Base-by-base conservation (phyloP, 2,113 vertebrate species). In the Loxodonta africana region DNA sequence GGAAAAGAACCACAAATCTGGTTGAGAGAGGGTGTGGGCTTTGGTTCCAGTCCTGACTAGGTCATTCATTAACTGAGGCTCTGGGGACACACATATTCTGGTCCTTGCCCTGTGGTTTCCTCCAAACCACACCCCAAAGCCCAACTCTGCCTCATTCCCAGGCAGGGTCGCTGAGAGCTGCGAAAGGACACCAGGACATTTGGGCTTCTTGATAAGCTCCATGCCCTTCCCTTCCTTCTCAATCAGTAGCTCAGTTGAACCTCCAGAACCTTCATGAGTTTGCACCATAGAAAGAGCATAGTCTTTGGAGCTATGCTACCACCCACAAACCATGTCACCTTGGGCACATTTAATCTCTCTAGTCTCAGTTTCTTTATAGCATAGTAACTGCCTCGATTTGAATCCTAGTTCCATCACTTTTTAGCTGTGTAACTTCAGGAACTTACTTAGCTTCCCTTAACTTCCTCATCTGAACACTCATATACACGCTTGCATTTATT, bases 21-120 rank as follows among this genome's bases (percentile, higher is more conserved):
- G 41, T 17, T 9, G 14, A 0, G 6, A n/a, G 41, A 21, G 8
- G 7, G 0, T 5, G 0, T 21, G n/a, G 76, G n/a, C 5, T n/a
- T 88, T 30, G 2, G 44, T 51, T 92, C 44, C 63, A 60, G 48
- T 41, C 46, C 80, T 21, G 53, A 28, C 69, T 37, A 26, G 30
- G 53, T 92, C 91, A 83, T 65, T 84, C 48, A 4, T 21, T 4
- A 78, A 21, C 63, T 87, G 53, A 37, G 44, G 18, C 18, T 85
- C 26, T 85, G 67, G 33, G 62, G 25, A 78, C 7, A 26, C 30
- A 12, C 71, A 37, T 0, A 0, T 85, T 37, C 53, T 86, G 44
- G 30, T 44, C 26, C 23, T 7, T n/a, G 73, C 1, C 12, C 33
- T 4, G 1, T 48, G 87, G 57, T 78, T 73, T 85, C 21, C 60